Conservation (phyloP, 2,113 vertebrate species). For the Egretta garzetta region DNA sequence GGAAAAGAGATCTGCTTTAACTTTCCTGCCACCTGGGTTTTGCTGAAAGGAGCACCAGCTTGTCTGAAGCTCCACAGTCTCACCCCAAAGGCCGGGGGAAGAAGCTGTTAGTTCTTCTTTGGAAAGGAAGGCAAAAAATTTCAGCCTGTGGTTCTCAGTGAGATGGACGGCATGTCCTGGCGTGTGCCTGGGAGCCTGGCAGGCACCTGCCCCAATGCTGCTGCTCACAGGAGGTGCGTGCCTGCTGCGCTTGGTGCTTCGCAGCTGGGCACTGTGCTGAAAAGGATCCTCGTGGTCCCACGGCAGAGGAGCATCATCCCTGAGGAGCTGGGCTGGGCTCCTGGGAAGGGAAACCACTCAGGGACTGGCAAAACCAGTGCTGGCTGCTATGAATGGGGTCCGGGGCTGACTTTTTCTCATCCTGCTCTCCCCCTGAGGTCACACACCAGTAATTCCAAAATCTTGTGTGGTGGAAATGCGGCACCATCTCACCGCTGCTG, state of each 20-base stretch:
- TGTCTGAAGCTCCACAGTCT: background rate
- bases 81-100: background rate
- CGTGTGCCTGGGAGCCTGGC: background rate
- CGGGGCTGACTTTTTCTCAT: background rate
- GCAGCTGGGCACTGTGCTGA: background rate
- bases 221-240: background rate
- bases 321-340: background rate
- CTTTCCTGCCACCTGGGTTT: background rate
- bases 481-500: rapidly evolving
- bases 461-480: rapidly evolving
- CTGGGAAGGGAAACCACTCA: background rate
- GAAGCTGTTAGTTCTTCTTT: background rate
- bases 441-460: background rate
- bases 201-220: rapidly evolving
- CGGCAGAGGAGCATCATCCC: rapidly evolving
- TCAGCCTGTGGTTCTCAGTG: background rate
- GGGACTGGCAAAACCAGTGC: background rate
- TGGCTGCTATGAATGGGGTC: background rate
- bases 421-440: background rate
- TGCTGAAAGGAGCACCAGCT: background rate
- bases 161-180: rapidly evolving
- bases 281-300: background rate
- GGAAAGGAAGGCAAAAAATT: background rate
- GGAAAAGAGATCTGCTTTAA: background rate
- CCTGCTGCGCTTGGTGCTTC: rapidly evolving